Percentiles rank a stretch among this genome's conserved stretches.
Conservation (phyloP, 1,140 invertebrate genomes). For the Tetragnatha versicolor region DNA sequence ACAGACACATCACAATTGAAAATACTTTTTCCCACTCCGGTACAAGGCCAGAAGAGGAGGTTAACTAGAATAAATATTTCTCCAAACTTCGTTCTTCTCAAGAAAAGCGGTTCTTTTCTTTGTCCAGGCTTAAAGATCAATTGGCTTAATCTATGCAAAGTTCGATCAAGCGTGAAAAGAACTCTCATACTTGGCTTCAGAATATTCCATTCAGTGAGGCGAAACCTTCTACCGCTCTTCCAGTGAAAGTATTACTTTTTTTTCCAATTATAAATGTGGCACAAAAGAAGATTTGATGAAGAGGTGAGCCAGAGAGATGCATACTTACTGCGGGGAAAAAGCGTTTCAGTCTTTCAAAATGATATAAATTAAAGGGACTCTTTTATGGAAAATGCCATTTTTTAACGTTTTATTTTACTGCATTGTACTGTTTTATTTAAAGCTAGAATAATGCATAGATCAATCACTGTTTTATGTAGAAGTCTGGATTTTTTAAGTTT, state of each 20-base stretch:
- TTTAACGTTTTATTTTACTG: neutral
- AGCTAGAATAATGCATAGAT: neutral
- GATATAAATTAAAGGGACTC: slow-evolving; percentile 7
- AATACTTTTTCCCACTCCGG: too few species aligned
- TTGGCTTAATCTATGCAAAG: slow-evolving; percentile 36
- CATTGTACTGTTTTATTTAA: neutral
- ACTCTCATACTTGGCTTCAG: slow-evolving; percentile 1
- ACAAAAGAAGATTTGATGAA: slow-evolving; percentile 9
- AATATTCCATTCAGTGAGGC: neutral
- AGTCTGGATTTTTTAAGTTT: neutral
- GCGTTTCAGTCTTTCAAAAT: neutral
- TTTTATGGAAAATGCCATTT: neutral
- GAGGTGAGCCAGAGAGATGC: neutral
- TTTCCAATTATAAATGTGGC: slow-evolving; percentile 24
- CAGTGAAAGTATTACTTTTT: neutral
- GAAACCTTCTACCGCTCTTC: neutral
- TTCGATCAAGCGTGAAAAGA: slow-evolving; percentile 19
- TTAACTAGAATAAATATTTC: too few species aligned
- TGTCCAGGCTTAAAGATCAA: slow-evolving; percentile 32
- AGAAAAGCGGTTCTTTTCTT: too few species aligned
- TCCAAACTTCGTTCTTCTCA: too few species aligned
- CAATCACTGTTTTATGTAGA: neutral
- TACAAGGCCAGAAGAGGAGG: too few species aligned
- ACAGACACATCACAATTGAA: too few species aligned
- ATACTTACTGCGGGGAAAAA: neutral